phyloP scores from a whole-genome alignment of 2,888 invertebrate genomes.

The Hydraecia micacea region DNA sequence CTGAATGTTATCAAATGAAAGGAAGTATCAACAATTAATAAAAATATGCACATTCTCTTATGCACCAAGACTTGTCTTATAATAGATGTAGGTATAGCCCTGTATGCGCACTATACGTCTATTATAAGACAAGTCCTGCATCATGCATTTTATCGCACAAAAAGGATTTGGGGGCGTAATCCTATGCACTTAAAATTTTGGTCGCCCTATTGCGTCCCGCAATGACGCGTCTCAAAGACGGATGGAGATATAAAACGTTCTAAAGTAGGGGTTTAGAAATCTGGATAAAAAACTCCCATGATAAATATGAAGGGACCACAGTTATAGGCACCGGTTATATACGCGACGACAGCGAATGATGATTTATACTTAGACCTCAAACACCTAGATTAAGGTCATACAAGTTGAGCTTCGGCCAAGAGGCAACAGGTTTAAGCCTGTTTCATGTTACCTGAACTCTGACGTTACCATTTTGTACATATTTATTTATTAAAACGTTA shows the following conservation, averaged over 20 bases:
- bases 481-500: neutral
- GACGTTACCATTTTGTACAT: neutral
- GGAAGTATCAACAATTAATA: neutral
- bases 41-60: neutral
- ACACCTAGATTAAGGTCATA: neutral
- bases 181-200: slow-evolving; percentile 5
- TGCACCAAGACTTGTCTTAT: neutral
- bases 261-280: slow-evolving; percentile 63
- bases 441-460: neutral
- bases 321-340: neutral
- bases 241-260: slow-evolving; percentile 70
- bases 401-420: neutral
- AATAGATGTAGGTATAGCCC: neutral
- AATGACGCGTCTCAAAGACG: slow-evolving; percentile 57
- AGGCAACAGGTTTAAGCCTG: neutral
- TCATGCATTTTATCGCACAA: neutral
- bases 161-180: neutral
- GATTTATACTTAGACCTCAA: neutral
- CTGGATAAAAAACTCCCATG: slow-evolving; percentile 42
- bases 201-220: slow-evolving; percentile 34
- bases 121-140: neutral
- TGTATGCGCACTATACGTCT: neutral
- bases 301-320: slow-evolving; percentile 26
- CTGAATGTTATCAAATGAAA: neutral
- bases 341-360: slow-evolving; percentile 1